Conservation (phyloP, 1,140 invertebrate genomes). For the Microplitis mediator region DNA sequence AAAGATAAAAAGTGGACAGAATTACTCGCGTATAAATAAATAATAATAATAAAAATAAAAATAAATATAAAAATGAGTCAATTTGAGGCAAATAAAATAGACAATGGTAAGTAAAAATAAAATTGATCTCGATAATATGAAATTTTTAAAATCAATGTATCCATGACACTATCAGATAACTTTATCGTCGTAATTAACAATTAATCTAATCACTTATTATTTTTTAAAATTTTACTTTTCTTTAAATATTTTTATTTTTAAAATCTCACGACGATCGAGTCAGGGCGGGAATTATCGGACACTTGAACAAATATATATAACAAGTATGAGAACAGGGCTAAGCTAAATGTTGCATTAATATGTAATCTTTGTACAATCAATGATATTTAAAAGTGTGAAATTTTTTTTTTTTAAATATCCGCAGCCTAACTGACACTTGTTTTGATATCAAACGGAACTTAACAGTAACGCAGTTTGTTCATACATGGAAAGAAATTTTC, state of each 20-base stretch:
- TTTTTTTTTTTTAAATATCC: too few relatives aligned
- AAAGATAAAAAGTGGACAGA: neutral
- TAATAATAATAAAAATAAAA: neutral
- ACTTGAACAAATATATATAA: neutral
- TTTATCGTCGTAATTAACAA: neutral
- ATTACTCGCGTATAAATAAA: neutral
- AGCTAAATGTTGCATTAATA: neutral
- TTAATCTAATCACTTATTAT: neutral
- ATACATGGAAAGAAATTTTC: too few relatives aligned
- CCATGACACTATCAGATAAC: neutral
- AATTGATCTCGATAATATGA: neutral
- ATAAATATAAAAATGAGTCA: neutral
- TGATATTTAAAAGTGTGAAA: too few relatives aligned
- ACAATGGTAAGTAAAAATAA: neutral
- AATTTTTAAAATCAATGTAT: neutral
- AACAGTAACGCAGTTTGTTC: too few relatives aligned
- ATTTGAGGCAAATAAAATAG: neutral
- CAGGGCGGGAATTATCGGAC: neutral
- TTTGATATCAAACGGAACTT: too few relatives aligned
- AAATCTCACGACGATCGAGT: neutral
- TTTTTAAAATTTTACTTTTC: too few relatives aligned
- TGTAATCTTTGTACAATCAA: too few relatives aligned
- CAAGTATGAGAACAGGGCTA: neutral
- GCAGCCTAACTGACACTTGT: too few relatives aligned
- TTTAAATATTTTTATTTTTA: too few relatives aligned